Base-by-base conservation (phyloP, 2,113 vertebrate genomes). In the Vicugna pacos region DNA sequence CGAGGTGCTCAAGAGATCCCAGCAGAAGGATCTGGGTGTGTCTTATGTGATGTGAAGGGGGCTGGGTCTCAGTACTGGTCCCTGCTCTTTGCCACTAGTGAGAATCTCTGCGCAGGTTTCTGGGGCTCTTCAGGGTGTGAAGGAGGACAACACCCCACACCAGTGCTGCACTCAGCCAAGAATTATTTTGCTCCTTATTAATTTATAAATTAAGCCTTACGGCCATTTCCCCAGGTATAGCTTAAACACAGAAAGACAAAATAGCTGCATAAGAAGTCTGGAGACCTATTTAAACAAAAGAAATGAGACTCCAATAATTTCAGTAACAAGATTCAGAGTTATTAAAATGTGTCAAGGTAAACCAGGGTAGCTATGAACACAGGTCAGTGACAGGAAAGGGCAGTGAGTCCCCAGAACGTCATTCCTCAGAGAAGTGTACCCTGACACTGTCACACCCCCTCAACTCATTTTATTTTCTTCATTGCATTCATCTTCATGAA, bases 281-380 rank as follows among this genome's bases (percentile, higher is more conserved):
- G 65, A 54, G 32, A 67, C 42, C 46, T 88, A 48, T 32, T 92
- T 35, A 75, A 93, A 84, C 19, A n/a, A 70, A 93, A 26, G 64
- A 85, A 95, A 96, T 79, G 64, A 93, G 75, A 69, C 28, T 26
- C 56, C 35, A 88, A 26, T 69, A n/a, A 24, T 56, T 54, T 81
- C 42, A 69, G 15, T 50, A 42, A 64, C 77, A 75, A 80, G 52
- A 75, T 56, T 50, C 50, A 81, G 70, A 88, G 22, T n/a, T 92
- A 50, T 2, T 42, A 2, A 84, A 84, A n/a, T 73, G 20, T 62
- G 48, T 14, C 8, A 15, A 77, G 46, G 46, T 72, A 89, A 95
- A 67, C 50, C 38, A 75, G 38, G 13, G 50, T 22, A 42, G 30
- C 62, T 83, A 24, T 81, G 86, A 72, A 72, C 38, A 60, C 26